phyloP scores from a whole-genome alignment of 2,797 vertebrate species.

The Sylvia borin region DNA sequence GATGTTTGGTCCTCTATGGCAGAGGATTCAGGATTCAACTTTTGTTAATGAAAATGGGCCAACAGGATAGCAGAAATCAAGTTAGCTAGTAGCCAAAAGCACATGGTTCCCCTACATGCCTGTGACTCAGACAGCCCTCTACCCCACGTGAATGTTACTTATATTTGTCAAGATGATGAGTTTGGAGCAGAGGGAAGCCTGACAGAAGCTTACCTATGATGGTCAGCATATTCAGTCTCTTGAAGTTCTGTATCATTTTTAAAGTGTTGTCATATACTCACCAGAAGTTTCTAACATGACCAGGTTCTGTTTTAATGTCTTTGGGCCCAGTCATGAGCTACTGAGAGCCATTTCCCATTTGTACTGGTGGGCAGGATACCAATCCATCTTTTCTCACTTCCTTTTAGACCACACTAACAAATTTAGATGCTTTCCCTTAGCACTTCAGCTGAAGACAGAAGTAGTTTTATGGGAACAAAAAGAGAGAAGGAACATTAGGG shows the following conservation, averaged over 20 bases:
- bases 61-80: background rate
- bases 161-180: background rate
- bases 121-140: background rate
- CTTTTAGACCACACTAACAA: background rate
- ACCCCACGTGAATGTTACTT: background rate
- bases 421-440: background rate
- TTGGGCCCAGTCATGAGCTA: background rate
- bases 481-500: background rate
- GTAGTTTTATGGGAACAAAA: background rate
- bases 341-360: background rate
- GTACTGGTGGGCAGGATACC: background rate
- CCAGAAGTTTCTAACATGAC: background rate
- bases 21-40: background rate
- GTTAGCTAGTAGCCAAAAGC: background rate
- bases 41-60: background rate
- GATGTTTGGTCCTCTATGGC: background rate
- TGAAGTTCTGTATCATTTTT: background rate
- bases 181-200: background rate
- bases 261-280: background rate
- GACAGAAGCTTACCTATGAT: background rate
- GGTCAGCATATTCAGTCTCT: background rate
- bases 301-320: background rate
- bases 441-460: background rate
- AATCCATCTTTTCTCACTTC: background rate
- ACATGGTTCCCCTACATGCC: background rate